Evolutionary conservation across 2,797 vertebrate species (phyloP).

Genomic region (Zenarchopterus dispar): DNA sequence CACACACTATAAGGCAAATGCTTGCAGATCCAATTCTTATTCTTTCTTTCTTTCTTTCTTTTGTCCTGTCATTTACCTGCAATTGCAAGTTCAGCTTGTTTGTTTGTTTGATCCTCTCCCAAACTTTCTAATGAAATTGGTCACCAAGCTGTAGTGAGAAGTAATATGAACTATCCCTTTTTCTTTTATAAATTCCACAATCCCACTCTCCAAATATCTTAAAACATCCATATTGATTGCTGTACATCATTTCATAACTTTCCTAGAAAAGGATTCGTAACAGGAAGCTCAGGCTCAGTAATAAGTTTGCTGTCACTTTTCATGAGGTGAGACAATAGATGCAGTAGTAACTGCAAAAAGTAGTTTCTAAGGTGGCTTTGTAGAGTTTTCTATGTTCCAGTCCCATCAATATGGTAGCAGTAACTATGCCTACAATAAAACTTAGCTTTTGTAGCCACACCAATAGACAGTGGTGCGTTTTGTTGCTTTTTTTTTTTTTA

Average conservation of each 20-base stretch:
- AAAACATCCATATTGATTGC: slow-evolving; percentile 5
- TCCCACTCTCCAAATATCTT: neutral
- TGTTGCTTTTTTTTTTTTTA: neutral
- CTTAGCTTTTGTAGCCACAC: neutral
- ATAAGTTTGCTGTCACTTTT: slow-evolving; percentile 81
- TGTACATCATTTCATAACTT: slow-evolving; percentile 45
- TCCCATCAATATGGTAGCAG: slow-evolving; percentile 13
- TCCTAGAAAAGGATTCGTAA: slow-evolving; percentile 81
- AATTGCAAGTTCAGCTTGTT: neutral
- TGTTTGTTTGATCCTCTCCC: too few species aligned
- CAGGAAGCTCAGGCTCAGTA: slow-evolving; percentile 78
- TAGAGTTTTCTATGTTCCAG: slow-evolving; percentile 16
- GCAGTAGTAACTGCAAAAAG: slow-evolving; percentile 19
- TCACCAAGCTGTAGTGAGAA: too few species aligned
- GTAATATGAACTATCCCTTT: too few species aligned
- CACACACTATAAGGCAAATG: slow-evolving; percentile 10
- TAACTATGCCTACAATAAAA: neutral
- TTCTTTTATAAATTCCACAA: too few species aligned
- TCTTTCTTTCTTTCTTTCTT: too few species aligned
- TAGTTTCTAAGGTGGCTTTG: slow-evolving; percentile 6
- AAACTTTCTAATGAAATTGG: too few species aligned
- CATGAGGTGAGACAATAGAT: slow-evolving; percentile 80
- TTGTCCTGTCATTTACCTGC: neutral
- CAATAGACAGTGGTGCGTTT: neutral
- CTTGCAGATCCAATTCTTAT: slow-evolving; percentile 10